phyloP scores from a whole-genome alignment of 2,797 vertebrate genomes.

The Pipistrellus pygmaeus region DNA sequence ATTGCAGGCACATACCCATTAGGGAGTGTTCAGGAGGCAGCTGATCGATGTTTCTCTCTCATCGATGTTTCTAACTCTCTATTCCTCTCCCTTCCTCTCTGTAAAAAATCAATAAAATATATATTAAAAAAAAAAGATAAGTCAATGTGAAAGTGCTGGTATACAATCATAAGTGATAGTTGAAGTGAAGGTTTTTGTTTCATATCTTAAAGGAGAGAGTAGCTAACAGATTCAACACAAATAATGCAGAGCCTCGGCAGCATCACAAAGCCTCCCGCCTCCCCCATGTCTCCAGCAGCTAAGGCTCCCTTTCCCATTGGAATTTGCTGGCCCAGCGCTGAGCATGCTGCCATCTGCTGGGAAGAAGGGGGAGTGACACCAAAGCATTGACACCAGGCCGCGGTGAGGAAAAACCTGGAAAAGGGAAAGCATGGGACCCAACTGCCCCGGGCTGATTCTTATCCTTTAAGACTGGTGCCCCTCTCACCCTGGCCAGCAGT shows the following conservation, averaged over 20 bases:
- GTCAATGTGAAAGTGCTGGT: neutral
- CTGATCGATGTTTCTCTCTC: too few relatives aligned
- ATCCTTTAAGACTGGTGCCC: neutral
- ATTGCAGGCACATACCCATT: too few relatives aligned
- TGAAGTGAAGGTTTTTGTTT: constrained; percentile 33
- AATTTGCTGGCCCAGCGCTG: neutral
- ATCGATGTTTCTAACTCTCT: too few relatives aligned
- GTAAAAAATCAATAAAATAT: too few relatives aligned
- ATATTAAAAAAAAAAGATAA: neutral
- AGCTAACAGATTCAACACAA: neutral
- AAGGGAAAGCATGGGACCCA: fast-evolving
- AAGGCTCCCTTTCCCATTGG: neutral
- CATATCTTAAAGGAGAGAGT: neutral
- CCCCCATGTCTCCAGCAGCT: neutral
- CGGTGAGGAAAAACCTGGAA: fast-evolving
- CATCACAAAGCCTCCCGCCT: neutral
- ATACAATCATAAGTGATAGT: neutral
- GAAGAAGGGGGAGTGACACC: neutral
- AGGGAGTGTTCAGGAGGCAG: too few relatives aligned
- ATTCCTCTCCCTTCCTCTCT: too few relatives aligned
- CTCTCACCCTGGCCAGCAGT: neutral
- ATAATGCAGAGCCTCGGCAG: neutral
- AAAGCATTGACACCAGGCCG: fast-evolving
- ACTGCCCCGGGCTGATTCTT: neutral
- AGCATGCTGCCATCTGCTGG: constrained; percentile 76